Conservation (phyloP, 2,113 vertebrate genomes). For the Axis porcinus region DNA sequence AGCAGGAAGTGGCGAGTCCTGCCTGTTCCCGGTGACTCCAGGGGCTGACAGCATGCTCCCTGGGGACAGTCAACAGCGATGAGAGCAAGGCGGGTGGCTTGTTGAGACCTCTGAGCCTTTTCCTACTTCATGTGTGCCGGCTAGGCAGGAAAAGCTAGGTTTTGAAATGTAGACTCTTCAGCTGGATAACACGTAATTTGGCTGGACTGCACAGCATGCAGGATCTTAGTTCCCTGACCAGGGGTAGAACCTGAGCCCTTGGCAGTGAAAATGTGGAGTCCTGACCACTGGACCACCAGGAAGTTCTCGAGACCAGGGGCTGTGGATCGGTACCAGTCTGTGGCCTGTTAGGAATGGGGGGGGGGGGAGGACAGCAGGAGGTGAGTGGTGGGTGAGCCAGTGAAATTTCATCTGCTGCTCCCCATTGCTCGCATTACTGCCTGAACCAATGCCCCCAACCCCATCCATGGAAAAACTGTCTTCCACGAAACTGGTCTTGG, state of each 20-base stretch:
- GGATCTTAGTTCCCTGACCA: background rate
- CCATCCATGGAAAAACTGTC: background rate
- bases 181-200: background rate
- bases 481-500: background rate
- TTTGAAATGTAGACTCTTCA: background rate
- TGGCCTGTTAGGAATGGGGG: background rate
- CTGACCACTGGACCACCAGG: background rate
- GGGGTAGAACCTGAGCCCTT: background rate
- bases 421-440: background rate
- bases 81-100: background rate
- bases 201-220: fast-evolving
- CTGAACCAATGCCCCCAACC: background rate
- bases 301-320: background rate
- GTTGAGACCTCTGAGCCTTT: background rate
- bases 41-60: background rate
- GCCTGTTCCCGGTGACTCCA: background rate
- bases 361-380: background rate
- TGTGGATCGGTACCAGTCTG: background rate
- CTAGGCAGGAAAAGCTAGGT: background rate
- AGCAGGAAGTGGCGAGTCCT: background rate
- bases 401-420: background rate
- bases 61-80: background rate
- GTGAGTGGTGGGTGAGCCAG: background rate
- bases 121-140: background rate
- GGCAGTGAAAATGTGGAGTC: background rate